Evolutionary conservation across 2,797 vertebrate species (phyloP), one percentile per base, ranked within the genome.

Genomic region (Sebastes taczanowskii): DNA sequence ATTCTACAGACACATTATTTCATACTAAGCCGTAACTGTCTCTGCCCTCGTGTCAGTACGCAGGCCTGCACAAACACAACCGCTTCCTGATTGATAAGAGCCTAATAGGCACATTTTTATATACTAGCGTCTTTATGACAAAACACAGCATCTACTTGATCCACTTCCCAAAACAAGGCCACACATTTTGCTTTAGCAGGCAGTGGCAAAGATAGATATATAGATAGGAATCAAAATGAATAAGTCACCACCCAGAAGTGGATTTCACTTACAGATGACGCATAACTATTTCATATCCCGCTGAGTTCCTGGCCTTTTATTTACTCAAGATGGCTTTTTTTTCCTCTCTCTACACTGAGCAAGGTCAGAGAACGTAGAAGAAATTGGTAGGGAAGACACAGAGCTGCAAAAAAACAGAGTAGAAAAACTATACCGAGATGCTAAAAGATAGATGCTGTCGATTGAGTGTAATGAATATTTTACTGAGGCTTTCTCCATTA

Each of bases 391-490:
- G 22, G 70, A 90, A 88, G 85, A 87, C 25, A 77, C 53, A 29
- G 60, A 79, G 77, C 81, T 77, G 87, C 71, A 71, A 85, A 88
- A 85, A 87, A 29, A 65, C 53, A 83, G 72, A 79, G 84, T 2
- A 66, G 64, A 38, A 83, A 85, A 87, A 89, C 91, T 92, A 89
- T 72, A 90, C 69, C 0, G 82, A 86, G 90, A 91, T 78, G 87
- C 91, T 95, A 86, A 95, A 95, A 95, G 95, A 96, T 95, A 89
- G 93, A 95, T 94, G 94, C 92, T 92, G 92, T 95, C 93, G 85
- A 96, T 96, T 92, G 91, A 91, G 88, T 13, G 89, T 73, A 74
- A 96, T 96, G 78, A 96, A 96, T 96, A 95, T 96, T 96, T 96
- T 86, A 96, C 94, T 22, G 78, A 78, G 85, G 82, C 90, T 95